Percentiles rank a stretch among this genome's conserved stretches.
Conservation (phyloP, 2,113 vertebrate genomes). For the Cariama cristata region DNA sequence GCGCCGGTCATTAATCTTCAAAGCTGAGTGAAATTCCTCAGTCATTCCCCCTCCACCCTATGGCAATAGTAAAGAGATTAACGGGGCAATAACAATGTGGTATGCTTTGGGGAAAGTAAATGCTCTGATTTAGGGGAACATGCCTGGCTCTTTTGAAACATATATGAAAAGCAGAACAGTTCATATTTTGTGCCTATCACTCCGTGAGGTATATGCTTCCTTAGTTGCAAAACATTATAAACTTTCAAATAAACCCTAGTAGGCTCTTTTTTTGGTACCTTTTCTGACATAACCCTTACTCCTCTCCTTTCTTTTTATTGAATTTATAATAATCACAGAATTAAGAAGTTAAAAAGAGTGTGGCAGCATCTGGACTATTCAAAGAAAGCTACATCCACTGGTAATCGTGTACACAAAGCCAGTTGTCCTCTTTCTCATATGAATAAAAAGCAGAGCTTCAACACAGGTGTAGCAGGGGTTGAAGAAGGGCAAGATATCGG, state of each 20-base stretch:
- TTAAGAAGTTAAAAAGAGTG: neutral
- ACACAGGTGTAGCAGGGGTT: neutral
- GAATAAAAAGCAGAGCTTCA: neutral
- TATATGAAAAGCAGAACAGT: neutral
- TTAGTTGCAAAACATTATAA: slow-evolving; percentile 1
- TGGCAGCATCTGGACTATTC: neutral
- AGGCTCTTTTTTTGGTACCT: neutral
- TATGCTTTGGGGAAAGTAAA: neutral
- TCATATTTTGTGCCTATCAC: neutral
- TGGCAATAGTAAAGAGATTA: neutral
- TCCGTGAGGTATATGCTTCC: neutral
- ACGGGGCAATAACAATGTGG: neutral
- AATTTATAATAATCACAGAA: neutral
- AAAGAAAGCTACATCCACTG: neutral
- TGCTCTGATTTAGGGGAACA: neutral
- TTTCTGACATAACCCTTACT: neutral
- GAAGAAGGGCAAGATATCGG: neutral
- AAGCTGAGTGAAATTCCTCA: neutral
- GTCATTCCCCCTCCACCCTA: neutral
- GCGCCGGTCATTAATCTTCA: accelerated
- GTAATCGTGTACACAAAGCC: neutral
- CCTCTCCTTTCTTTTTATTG: neutral
- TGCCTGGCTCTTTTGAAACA: neutral
- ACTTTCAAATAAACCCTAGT: neutral
- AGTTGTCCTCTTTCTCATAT: neutral